Conservation (phyloP, 2,797 vertebrate species). For the Chelon labrosus region DNA sequence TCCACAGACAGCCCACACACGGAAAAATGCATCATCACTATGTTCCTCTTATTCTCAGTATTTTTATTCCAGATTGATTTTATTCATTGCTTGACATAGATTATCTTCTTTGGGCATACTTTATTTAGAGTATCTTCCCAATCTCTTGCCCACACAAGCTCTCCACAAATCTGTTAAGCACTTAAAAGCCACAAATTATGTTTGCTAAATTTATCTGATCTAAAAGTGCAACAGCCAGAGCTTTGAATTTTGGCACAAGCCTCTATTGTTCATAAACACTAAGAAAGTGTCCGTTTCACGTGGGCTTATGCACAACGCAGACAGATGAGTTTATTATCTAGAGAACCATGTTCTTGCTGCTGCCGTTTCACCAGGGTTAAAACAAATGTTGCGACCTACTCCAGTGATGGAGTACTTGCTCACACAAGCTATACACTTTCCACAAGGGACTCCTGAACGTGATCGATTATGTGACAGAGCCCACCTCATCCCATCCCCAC, state of each 20-base stretch:
- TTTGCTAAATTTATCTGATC: constrained; percentile 48
- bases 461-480: constrained; percentile 38
- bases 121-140: constrained; percentile 15
- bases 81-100: constrained; percentile 10
- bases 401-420: background rate
- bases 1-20: background rate
- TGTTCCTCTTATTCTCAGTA: constrained; percentile 10
- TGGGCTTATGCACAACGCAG: constrained; percentile 16
- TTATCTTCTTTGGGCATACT: constrained; percentile 14
- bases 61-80: constrained; percentile 5
- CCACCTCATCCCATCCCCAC: background rate
- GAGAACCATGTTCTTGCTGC: background rate
- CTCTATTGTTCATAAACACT: constrained; percentile 34
- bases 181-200: constrained; percentile 21
- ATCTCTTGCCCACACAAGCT: constrained; percentile 19
- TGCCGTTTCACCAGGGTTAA: background rate
- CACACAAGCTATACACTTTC: constrained; percentile 18
- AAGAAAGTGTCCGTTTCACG: constrained; percentile 26
- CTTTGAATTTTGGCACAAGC: constrained; percentile 41
- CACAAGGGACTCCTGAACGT: background rate
- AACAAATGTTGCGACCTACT: constrained; percentile 4
- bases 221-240: constrained; percentile 36
- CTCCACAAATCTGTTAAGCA: constrained; percentile 32
- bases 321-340: constrained; percentile 1
- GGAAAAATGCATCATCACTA: background rate